Percentiles rank a stretch among this genome's conserved stretches.
These are phyloP conservation scores for Leptodactylus fuscus DNA, from an alignment of 2,113 vertebrate genomes.

Conservation along the genomic window DNA sequence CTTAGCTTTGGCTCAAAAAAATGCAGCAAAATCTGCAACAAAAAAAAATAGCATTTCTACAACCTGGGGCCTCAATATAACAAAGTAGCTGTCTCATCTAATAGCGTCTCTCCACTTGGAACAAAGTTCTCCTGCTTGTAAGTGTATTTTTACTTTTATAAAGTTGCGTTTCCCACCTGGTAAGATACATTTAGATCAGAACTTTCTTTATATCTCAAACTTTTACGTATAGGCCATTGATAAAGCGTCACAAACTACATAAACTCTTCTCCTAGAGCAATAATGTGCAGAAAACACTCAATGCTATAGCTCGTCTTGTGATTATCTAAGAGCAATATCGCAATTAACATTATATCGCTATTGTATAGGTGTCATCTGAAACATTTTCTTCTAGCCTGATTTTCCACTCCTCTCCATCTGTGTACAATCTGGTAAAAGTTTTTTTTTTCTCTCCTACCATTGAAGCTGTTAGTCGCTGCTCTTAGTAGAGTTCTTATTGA, in stretches of 20 bases:
- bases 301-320: background rate
- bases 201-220: background rate
- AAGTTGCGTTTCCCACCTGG: background rate
- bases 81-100: no score
- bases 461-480: slow-evolving; percentile 32
- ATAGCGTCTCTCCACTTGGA: background rate
- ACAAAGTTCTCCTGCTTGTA: background rate
- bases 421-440: slow-evolving; percentile 17
- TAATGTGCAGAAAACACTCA: background rate
- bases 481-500: slow-evolving; percentile 31
- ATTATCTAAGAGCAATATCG: slow-evolving; percentile 10
- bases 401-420: background rate
- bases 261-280: background rate
- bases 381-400: slow-evolving; percentile 26
- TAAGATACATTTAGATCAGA: background rate
- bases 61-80: no score
- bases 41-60: no score
- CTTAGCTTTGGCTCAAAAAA: no score
- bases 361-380: slow-evolving; percentile 45
- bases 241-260: background rate
- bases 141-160: background rate
- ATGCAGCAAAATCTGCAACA: no score
- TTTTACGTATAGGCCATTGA: background rate
- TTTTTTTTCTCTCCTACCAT: background rate
- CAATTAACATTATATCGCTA: slow-evolving; percentile 19